Base-by-base conservation (phyloP, 2,797 vertebrate species). In the Dipus sagitta region DNA sequence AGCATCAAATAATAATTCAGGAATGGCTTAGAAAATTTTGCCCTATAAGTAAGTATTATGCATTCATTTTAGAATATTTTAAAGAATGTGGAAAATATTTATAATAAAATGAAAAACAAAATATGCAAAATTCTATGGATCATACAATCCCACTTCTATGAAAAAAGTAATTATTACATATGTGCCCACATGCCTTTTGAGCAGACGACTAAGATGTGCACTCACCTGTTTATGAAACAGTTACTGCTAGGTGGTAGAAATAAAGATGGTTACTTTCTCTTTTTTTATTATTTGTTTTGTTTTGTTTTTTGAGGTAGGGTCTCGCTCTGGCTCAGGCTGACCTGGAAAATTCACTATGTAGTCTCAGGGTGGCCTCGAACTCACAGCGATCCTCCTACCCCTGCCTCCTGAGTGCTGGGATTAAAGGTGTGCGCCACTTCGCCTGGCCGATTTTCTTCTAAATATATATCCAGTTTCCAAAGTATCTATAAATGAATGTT, bases 1-100 rank as follows among this genome's bases (percentile, higher is more conserved):
- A 18, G n/a, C n/a, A 26, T 71, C 21, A 72, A 85, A 72, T 58
- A 64, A 54, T 47, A 74, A 83, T 68, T 54, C 76, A 87, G 67
- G 32, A 65, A 60, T 8, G 17, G 28, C 74, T 18, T 92, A 54
- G 72, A 64, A 90, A 83, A 68, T 78, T 67, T 38, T 70, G 24
- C 47, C 86, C 72, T 62, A 28, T 52, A 79, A 95, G 75, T 32
- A 32, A 90, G 42, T 81, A 72, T 12, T 11, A 58, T 14, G 10
- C 32, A 70, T 30, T 52, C 17, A 65, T n/a, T 81, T 90, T 18
- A 86, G 87, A 96, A 71, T 68, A 47, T 52, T 71, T 88, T 89
- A 58, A 68, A 85, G 24, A 85, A 65, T 21, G 64, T 26, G 18
- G 74, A 89, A 83, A 91, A 76, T 2, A 1, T 24, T 76, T 83